Base-by-base conservation (phyloP, 2,797 vertebrate genomes). In the Balearica regulorum region DNA sequence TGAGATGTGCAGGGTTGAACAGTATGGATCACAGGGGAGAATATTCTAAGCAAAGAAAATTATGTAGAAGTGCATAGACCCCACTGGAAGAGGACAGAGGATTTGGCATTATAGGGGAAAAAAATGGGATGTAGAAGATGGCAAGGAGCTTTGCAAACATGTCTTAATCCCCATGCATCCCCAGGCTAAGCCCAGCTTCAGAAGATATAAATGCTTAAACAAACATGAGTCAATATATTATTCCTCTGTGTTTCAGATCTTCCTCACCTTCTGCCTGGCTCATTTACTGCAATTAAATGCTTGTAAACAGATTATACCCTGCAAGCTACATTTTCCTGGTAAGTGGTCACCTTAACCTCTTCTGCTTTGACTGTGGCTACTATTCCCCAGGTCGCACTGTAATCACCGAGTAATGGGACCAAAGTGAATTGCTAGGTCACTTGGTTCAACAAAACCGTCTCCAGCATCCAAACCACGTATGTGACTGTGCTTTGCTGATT, bases 271-370 rank as follows among this genome's bases (percentile, higher is more conserved):
- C 93, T 96, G 90, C 83, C 94, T 96, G 91, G 87, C 72, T 96
- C 95, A 95, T 96, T 97, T 94, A 91, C 87, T 92, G 93, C 96
- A 96, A 95, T 93, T 97, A 97, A 96, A 92, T 92, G 82, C 84
- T 82, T 96, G 89, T 95, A 96, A 96, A 96, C 89, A 97, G 87
- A 94, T 96, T 92, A 96, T 53, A 96, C 61, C 83, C 93, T 73
- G 90, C 96, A 96, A 96, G 89, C 85, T 72, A 22, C 76, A 53
- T 94, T 87, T 94, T 90, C 82, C 84, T 73, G 58, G 35, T 79
- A 96, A 96, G 89, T 86, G 93, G 93, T 88, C 95, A 96, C 91
- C 84, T 93, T 75, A 89, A 83, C 90, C 81, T 94, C 81, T n/a
- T 53, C 69, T 88, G 82, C 87, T 82, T 46, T 69, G 62, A 12